Evolutionary conservation across 2,888 invertebrate genomes (phyloP), one percentile per base, ranked within the genome.

Genomic region (Spialia ferax): DNA sequence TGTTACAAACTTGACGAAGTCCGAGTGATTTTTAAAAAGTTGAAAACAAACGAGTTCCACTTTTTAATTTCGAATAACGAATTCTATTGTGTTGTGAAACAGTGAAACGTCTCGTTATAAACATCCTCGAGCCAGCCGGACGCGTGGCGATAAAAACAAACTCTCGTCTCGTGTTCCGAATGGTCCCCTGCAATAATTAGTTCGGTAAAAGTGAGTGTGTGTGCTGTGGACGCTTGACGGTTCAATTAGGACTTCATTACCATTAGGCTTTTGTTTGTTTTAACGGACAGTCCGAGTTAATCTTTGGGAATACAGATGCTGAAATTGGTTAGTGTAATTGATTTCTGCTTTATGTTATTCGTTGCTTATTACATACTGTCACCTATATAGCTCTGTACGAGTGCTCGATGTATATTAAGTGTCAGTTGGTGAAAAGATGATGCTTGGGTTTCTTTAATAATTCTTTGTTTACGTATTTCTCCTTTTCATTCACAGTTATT

Each of bases 161-260:
- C 86, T 88, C 83, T 84, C 85, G 84, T 85, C 83, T 87, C 82
- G 80, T 83, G 83, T 86, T 87, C 80, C 82, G 86, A 89, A 87
- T 88, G 87, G 83, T 88, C 88, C 83, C 80, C 82, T 77, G 79
- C 84, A 83, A 83, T 88, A 86, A 90, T 89, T 91, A 89, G 90
- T 89, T 89, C 84, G 86, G 88, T 90, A 91, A 89, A 91, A 92
- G 91, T 92, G 91, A 87, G 91, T 91, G 92, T 89, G 87, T 89
- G 89, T 88, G 83, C 82, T 86, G 87, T 89, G 87, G 83, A 86
- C 87, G 84, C 77, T 88, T 87, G 85, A 86, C 86, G 84, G 85
- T 88, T 89, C 82, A 86, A 87, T 88, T 89, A 85, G 82, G 86
- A 88, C 88, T 87, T 79, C 85, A 87, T 81, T 83, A 83, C 79